Evolutionary conservation across 2,888 invertebrate species (phyloP).

Genomic region (Eupithecia abbreviata): DNA sequence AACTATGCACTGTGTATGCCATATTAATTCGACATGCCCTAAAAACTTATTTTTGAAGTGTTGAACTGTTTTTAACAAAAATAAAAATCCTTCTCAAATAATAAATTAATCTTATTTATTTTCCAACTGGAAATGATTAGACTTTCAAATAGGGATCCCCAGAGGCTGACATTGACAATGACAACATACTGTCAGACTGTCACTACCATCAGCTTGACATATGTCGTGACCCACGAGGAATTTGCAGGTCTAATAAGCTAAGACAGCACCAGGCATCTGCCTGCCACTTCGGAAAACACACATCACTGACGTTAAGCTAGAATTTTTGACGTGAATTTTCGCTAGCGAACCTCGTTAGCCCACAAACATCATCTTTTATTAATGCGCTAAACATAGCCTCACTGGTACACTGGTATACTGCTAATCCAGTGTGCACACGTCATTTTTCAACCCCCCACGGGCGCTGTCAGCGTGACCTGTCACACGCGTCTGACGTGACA

Average conservation of each 20-base stretch:
- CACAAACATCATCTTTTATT: slow-evolving; percentile 24
- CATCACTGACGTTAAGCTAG: not conserved
- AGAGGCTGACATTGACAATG: not conserved
- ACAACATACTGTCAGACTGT: not conserved
- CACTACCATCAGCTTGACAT: not conserved
- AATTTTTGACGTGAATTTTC: not conserved
- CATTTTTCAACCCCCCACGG: slow-evolving; percentile 48
- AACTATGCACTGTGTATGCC: not conserved
- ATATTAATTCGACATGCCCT: no score
- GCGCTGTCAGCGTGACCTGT: slow-evolving; percentile 45
- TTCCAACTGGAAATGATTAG: not conserved
- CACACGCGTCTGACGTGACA: slow-evolving; percentile 47
- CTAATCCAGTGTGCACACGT: slow-evolving; percentile 40
- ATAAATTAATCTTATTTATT: not conserved
- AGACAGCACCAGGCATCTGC: not conserved
- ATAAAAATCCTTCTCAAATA: not conserved
- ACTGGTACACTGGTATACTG: slow-evolving; percentile 8
- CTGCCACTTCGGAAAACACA: not conserved
- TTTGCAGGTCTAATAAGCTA: not conserved
- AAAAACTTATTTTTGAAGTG: no score
- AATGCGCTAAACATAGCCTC: slow-evolving; percentile 20
- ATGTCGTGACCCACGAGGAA: not conserved
- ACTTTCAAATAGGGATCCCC: not conserved
- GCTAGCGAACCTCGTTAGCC: not conserved
- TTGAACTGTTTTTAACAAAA: no score